Percentiles rank a stretch among this genome's conserved stretches.
phyloP scores from a whole-genome alignment of 1,140 invertebrate species.

The Pseudomyrmex cubaensis region DNA sequence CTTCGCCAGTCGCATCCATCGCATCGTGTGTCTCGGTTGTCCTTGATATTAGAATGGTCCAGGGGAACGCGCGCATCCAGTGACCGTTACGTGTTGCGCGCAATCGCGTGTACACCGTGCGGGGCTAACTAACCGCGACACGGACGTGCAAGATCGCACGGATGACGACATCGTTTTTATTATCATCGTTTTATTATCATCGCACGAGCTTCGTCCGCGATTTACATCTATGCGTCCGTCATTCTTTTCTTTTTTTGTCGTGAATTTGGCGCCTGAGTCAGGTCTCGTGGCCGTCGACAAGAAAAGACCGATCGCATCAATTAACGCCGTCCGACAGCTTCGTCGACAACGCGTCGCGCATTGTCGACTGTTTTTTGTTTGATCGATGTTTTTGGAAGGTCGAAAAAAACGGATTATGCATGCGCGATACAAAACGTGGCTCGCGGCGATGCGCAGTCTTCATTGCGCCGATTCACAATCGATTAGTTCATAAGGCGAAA shows the following conservation, averaged over 20 bases:
- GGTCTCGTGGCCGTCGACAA: not conserved
- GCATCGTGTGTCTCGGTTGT: constrained; percentile 72
- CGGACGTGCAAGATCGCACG: constrained; percentile 54
- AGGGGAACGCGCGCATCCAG: constrained; percentile 76
- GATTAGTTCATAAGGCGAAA: constrained; percentile 67
- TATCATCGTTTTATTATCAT: constrained; percentile 68
- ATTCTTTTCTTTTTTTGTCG: not conserved
- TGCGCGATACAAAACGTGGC: constrained; percentile 3
- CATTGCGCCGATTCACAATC: constrained; percentile 65
- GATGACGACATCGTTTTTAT: constrained; percentile 66
- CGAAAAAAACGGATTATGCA: constrained; percentile 1
- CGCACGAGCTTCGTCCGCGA: not conserved
- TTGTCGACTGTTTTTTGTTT: constrained; percentile 13
- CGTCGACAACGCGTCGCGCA: not conserved
- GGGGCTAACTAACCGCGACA: constrained; percentile 13
- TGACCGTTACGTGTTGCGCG: constrained; percentile 77
- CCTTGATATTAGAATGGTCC: constrained; percentile 84
- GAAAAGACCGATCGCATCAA: constrained; percentile 8
- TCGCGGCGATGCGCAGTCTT: constrained; percentile 12
- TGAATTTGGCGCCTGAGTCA: not conserved
- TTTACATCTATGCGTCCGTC: not conserved
- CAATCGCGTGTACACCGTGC: constrained; percentile 9
- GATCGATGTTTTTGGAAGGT: not conserved
- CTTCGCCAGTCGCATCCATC: constrained; percentile 72
- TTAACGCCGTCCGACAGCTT: not conserved